Conservation (phyloP, 2,797 vertebrate genomes). For the Psittacula echo region DNA sequence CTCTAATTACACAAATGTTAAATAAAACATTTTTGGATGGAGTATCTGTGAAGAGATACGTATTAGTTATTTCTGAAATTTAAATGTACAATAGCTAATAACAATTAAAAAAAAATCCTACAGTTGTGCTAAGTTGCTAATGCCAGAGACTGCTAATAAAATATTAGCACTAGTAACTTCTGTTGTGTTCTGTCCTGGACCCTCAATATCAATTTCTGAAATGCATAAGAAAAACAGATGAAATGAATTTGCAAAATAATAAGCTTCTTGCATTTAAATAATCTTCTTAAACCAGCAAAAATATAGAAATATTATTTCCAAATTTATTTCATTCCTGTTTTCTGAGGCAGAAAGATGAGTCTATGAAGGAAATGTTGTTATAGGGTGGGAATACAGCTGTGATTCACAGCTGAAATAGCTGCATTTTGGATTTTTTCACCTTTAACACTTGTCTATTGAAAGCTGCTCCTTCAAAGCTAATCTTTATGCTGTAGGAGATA, state of each 20-base stretch:
- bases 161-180: neutral
- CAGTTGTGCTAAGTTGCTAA: neutral
- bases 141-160: neutral
- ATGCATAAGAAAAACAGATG: neutral
- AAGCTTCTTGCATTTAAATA: neutral
- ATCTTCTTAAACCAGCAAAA: neutral
- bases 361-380: neutral
- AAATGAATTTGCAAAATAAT: neutral
- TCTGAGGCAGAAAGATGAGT: neutral
- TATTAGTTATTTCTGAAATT: conserved; percentile 11
- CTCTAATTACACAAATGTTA: neutral
- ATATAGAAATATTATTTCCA: neutral
- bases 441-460: neutral
- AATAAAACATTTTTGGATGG: neutral
- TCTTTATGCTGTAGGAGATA: neutral
- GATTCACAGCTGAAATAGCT: neutral
- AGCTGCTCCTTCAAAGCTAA: neutral
- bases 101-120: neutral
- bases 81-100: neutral
- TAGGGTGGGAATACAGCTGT: neutral
- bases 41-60: neutral
- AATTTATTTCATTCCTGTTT: neutral
- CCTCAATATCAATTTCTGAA: neutral
- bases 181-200: neutral
- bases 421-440: neutral